These are phyloP conservation scores for Gulo gulo DNA, from an alignment of 2,113 vertebrate genomes.

Conservation along the genomic window DNA sequence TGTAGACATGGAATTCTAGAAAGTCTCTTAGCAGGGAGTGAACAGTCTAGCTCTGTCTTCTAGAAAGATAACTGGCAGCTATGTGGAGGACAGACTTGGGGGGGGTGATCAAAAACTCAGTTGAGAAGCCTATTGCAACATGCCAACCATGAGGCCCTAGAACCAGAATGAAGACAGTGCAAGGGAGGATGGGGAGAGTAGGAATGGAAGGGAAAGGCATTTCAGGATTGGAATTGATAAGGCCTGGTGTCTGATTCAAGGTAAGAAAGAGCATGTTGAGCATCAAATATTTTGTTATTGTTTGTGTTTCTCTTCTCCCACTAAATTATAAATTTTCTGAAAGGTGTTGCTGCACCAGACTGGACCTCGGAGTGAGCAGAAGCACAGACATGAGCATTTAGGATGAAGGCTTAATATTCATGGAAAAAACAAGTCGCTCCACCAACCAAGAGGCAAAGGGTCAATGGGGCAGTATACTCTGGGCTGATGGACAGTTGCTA, in stretches of 20 bases:
- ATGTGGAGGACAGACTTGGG: background rate
- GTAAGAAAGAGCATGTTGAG: background rate
- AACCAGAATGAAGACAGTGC: background rate
- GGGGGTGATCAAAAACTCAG: background rate
- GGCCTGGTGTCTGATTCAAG: background rate
- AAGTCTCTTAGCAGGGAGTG: slow-evolving; percentile 2
- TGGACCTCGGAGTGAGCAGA: background rate
- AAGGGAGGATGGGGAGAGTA: background rate
- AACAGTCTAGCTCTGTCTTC: background rate
- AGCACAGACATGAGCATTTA: background rate
- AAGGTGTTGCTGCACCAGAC: background rate
- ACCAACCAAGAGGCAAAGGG: background rate
- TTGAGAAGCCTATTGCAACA: background rate
- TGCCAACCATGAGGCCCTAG: background rate
- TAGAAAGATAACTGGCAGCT: background rate
- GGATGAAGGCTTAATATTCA: background rate
- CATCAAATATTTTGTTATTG: background rate
- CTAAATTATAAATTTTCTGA: background rate
- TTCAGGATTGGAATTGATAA: background rate
- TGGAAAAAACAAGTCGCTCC: background rate
- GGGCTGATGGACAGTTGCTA: background rate
- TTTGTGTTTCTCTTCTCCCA: background rate
- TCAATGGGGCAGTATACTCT: background rate
- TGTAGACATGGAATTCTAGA: background rate
- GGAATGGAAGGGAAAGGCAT: background rate